Conservation (phyloP, 2,113 vertebrate genomes). For the Scophthalmus maximus region DNA sequence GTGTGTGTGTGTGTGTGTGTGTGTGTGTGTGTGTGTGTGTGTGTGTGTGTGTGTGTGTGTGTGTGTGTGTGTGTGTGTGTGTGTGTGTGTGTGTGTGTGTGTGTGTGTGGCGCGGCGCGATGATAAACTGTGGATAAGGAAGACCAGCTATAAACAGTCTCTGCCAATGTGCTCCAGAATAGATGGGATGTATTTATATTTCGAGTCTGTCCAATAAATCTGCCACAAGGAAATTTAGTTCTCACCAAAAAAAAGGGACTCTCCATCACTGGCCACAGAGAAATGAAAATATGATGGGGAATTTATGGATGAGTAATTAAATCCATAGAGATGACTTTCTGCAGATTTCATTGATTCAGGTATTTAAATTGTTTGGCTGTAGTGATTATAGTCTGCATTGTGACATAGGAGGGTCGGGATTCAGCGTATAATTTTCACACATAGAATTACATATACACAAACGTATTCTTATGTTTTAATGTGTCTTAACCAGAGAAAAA, state of each 20-base stretch:
- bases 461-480: too few species aligned
- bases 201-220: neutral
- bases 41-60: too few species aligned
- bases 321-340: too few species aligned
- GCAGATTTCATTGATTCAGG: too few species aligned
- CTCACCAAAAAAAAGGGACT: neutral
- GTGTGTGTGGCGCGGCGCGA: conserved; percentile 1
- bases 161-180: neutral
- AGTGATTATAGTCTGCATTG: neutral
- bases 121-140: neutral
- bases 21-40: too few species aligned
- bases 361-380: too few species aligned
- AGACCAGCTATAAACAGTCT: conserved; percentile 3
- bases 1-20: too few species aligned
- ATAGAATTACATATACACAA: too few species aligned
- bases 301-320: neutral
- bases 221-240: neutral
- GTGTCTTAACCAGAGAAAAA: too few species aligned
- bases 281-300: neutral
- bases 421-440: too few species aligned
- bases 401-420: neutral
- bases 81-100: neutral
- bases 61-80: too few species aligned
- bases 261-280: too few species aligned
- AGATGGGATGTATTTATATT: neutral